Evolutionary conservation across 2,797 vertebrate genomes (phyloP), one percentile per base, ranked within the genome.

Genomic region (Sarcophilus harrisii): DNA sequence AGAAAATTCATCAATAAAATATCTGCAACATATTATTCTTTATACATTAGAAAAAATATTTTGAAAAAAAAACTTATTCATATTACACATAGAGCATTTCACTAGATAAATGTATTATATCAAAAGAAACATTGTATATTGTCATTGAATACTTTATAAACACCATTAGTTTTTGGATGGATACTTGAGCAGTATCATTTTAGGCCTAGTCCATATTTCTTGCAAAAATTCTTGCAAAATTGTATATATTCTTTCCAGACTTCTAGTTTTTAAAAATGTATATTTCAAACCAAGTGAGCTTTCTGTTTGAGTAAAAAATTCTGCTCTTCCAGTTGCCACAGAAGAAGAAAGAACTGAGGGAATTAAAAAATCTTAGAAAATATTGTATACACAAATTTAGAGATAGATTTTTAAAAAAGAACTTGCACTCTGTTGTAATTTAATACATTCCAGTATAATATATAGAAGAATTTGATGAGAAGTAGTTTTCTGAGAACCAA

Each of bases 81-180:
- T 9, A 45, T 73, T 91, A 94, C 9, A 91, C 29, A 92, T n/a
- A 55, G 52, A 95, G 92, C 52, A 58, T 57, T 87, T n/a, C 3
- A 90, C 59, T 90, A 95, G 38, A 38, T n/a, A 60, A 96, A 92
- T 57, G n/a, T 28, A 57, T 92, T 60, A 57, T 92, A 32, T n/a
- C 60, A 58, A 27, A 94, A 10, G 49, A 18, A n/a, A 60, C 52
- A 95, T 0, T 87, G 12, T 45, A 3, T 57, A 90, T 92, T 94
- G 13, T 95, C 32, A 92, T 66, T 90, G 92, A 1, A 28, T 90
- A 57, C 1, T 60, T 93, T 55, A 91, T 5, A 45, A 32, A 62
- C 59, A 30, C 58, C 73, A 54, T 93, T 27, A 90, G 32, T 91
- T 90, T 59, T 16, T 94, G 21, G 73, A 49, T 18, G 92, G 81